Percentiles rank a stretch among this genome's conserved stretches.
These are phyloP conservation scores for Zosterops hypoxanthus DNA, from an alignment of 2,113 vertebrate genomes.

Conservation along the genomic window DNA sequence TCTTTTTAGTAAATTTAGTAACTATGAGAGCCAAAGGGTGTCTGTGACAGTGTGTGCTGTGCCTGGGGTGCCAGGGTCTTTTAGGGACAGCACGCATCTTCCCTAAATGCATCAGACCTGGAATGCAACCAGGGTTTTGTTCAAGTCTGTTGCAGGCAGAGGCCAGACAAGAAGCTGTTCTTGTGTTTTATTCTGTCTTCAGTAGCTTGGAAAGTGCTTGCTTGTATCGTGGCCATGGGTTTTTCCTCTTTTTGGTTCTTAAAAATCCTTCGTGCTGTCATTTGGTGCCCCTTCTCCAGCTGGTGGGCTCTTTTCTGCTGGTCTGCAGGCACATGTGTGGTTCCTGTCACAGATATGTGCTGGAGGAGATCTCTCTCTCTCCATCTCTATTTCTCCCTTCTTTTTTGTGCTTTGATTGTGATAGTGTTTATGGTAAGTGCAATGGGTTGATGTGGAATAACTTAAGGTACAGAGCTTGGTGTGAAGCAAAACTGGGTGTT, in stretches of 20 bases:
- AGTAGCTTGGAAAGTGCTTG: not conserved
- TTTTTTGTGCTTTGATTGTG: not conserved
- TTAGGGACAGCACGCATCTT: not conserved
- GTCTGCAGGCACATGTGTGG: not conserved
- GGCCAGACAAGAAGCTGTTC: not conserved
- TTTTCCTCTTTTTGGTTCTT: not conserved
- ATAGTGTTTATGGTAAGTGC: not conserved
- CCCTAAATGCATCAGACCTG: not conserved
- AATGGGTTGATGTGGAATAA: not conserved
- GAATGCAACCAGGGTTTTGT: not conserved
- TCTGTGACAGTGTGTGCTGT: not conserved
- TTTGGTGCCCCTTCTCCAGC: not conserved
- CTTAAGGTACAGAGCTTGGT: not conserved
- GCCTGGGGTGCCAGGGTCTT: not conserved
- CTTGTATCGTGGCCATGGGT: fast-evolving
- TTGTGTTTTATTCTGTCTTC: not conserved
- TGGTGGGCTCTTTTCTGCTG: not conserved
- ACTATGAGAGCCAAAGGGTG: not conserved
- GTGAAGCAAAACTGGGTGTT: not conserved
- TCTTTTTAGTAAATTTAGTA: not conserved
- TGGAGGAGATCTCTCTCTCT: not conserved
- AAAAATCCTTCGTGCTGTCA: not conserved
- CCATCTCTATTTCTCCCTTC: not conserved
- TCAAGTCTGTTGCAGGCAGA: not conserved
- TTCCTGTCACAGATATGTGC: fast-evolving